Evolutionary conservation across 2,888 invertebrate species (phyloP).

Genomic region (Amphiduros pacificus): DNA sequence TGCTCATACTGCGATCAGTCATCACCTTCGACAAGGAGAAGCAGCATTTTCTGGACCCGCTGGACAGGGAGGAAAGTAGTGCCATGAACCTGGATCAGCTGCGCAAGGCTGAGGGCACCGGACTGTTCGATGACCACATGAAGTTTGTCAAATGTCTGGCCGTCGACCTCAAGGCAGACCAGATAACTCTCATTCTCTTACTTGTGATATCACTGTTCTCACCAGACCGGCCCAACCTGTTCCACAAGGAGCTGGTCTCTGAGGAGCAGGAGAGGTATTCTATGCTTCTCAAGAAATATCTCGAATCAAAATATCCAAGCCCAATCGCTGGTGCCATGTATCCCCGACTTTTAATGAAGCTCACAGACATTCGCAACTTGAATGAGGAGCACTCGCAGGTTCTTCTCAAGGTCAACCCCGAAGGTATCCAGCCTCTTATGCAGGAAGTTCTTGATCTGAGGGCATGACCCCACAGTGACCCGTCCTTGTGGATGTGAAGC

Average conservation of each 20-base stretch:
- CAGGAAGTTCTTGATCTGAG: conserved; percentile 91
- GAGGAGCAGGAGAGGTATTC: conserved; percentile 58
- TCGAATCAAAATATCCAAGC: conserved; percentile 51
- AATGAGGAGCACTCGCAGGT: conserved; percentile 91
- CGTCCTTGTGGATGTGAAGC: too few species aligned
- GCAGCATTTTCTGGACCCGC: conserved; percentile 78
- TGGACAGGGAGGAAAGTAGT: conserved; percentile 65
- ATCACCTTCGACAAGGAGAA: conserved; percentile 89
- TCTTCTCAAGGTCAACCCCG: conserved; percentile 89
- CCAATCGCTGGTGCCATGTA: conserved; percentile 48
- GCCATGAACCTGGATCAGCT: conserved; percentile 86
- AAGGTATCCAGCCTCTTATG: conserved; percentile 86
- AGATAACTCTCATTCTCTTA: conserved; percentile 88
- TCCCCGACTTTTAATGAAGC: conserved; percentile 77
- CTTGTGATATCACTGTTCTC: conserved; percentile 90
- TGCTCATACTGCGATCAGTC: conserved; percentile 92
- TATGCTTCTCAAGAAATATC: conserved; percentile 51
- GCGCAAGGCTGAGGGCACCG: conserved; percentile 66
- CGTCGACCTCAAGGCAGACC: conserved; percentile 82
- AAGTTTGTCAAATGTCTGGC: conserved; percentile 65
- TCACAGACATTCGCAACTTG: conserved; percentile 85
- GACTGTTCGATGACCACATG: conserved; percentile 59
- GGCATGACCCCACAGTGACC: too few species aligned
- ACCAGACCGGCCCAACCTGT: conserved; percentile 74
- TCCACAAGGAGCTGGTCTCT: conserved; percentile 60